phyloP scores from a whole-genome alignment of 2,797 vertebrate species.

The Galago senegalensis region DNA sequence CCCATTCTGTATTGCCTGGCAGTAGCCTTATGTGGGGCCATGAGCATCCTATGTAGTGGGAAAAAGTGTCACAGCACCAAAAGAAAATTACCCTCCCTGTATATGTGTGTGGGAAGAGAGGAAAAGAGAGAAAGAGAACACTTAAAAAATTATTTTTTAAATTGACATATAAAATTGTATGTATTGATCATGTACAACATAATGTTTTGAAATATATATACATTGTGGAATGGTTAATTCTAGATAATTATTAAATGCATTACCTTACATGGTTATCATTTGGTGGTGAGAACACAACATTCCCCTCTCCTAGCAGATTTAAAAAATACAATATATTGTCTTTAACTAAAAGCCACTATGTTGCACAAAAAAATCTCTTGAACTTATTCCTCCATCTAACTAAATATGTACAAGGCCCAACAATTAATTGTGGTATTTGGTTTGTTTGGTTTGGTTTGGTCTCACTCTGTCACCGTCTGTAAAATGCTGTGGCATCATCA shows the following conservation, averaged over 20 bases:
- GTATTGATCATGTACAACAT: neutral
- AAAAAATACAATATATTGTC: neutral
- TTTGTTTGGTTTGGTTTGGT: no score
- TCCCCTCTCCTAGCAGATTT: neutral
- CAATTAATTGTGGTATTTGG: no score
- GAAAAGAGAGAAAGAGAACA: neutral
- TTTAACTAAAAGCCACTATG: neutral
- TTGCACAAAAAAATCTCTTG: neutral
- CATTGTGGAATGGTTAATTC: neutral
- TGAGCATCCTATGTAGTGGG: neutral
- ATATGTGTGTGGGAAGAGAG: neutral
- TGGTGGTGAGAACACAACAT: neutral
- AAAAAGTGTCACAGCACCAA: conserved; percentile 65
- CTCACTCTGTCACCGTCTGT: no score
- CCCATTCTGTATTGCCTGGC: conserved; percentile 65
- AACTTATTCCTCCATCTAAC: neutral
- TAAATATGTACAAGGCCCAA: neutral
- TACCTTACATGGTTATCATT: neutral
- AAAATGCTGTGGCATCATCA: no score
- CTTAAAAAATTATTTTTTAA: neutral
- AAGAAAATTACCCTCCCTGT: conserved; percentile 52
- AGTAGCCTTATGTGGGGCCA: conserved; percentile 23
- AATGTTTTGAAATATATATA: neutral
- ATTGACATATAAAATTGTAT: neutral
- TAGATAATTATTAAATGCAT: neutral